Evolutionary conservation across 2,797 vertebrate genomes (phyloP).

Genomic region (Danio tinwini): DNA sequence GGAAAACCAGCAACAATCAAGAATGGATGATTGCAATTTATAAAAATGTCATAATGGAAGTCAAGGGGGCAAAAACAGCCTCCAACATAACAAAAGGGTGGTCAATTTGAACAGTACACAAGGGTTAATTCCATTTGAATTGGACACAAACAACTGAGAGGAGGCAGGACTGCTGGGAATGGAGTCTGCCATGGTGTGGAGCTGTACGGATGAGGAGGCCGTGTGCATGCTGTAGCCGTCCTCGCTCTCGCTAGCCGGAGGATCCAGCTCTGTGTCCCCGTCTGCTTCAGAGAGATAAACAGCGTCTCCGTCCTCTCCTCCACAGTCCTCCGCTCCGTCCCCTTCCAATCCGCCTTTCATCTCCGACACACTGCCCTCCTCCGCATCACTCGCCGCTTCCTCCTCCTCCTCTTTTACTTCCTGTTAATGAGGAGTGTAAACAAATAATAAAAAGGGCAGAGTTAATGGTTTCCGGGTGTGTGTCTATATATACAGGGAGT

Average conservation of each 20-base stretch:
- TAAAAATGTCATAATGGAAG: no score
- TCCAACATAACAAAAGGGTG: no score
- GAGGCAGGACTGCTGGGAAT: slow-evolving; percentile 97
- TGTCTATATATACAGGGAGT: no score
- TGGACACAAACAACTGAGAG: slow-evolving; percentile 92
- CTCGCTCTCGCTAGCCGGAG: slow-evolving; percentile 93
- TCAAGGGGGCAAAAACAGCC: no score
- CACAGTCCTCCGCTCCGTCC: slow-evolving; percentile 82
- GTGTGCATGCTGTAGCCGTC: slow-evolving; percentile 96
- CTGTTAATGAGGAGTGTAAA: slow-evolving; percentile 72
- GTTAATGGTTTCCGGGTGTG: not conserved
- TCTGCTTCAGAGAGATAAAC: slow-evolving; percentile 90
- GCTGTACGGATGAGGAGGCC: slow-evolving; percentile 88
- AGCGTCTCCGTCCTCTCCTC: slow-evolving; percentile 84
- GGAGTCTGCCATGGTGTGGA: slow-evolving; percentile 90
- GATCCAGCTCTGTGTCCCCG: slow-evolving; percentile 90
- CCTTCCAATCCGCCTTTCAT: slow-evolving; percentile 82
- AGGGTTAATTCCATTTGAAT: slow-evolving; percentile 1
- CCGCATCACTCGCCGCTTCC: slow-evolving; percentile 81
- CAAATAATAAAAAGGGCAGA: slow-evolving; percentile 26
- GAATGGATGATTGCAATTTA: no score
- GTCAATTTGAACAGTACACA: no score
- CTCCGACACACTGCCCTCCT: slow-evolving; percentile 80
- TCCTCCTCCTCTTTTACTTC: slow-evolving; percentile 83
- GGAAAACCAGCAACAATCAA: no score